Percentiles rank a stretch among this genome's conserved stretches.
phyloP scores from a whole-genome alignment of 1,140 invertebrate species.

The Trichonephila clavipes region DNA sequence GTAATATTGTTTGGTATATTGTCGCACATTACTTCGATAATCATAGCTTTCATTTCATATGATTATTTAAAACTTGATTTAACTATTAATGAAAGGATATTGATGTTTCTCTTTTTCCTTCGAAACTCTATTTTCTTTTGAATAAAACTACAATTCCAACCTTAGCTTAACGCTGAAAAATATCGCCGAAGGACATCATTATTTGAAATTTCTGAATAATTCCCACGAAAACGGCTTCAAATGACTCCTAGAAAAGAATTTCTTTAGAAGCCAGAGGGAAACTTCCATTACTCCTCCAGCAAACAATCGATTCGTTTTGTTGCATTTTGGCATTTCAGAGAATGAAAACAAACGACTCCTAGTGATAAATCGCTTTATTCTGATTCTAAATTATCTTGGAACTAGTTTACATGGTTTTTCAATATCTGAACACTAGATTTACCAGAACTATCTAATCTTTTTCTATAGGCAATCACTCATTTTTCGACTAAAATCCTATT shows the following conservation, averaged over 20 bases:
- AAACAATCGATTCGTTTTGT: conserved; percentile 13
- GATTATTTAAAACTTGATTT: no score
- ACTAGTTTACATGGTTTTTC: not conserved
- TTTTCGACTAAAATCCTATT: not conserved
- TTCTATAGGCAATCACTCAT: not conserved
- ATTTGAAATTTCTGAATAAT: not conserved
- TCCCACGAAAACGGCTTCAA: not conserved
- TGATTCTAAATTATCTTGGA: not conserved
- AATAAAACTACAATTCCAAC: not conserved
- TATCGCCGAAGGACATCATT: not conserved
- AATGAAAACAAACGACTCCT: conserved; percentile 31
- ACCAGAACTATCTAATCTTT: not conserved
- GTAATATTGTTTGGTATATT: no score
- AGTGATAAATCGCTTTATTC: conserved; percentile 19
- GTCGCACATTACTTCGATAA: no score
- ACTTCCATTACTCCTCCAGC: not conserved
- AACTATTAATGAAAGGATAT: no score
- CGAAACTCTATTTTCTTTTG: not conserved
- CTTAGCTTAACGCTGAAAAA: not conserved
- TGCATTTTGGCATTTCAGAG: not conserved
- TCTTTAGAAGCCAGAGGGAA: not conserved
- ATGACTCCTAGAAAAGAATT: conserved; percentile 20
- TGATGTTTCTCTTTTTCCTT: not conserved
- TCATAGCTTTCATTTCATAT: no score
- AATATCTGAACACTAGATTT: not conserved